A percentile compares a stretch with the other conserved stretches of the same genome.
phyloP scores from a whole-genome alignment of 2,888 invertebrate species.

The Archips crataeganus region DNA sequence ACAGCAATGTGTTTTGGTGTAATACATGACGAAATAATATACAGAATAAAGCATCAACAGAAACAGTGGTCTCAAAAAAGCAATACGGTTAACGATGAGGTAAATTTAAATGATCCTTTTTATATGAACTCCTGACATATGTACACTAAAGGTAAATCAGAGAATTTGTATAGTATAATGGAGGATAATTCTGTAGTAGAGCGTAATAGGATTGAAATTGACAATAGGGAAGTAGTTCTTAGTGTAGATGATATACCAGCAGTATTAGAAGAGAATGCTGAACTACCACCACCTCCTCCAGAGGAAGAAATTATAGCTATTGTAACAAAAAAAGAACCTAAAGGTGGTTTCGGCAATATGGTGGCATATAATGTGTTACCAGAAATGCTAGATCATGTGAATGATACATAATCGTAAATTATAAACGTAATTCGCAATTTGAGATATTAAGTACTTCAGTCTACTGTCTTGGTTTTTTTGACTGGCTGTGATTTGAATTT shows the following conservation, averaged over 20 bases:
- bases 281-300: conserved; percentile 74
- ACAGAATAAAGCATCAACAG: conserved; percentile 91
- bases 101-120: conserved; percentile 87
- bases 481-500: conserved; percentile 62
- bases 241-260: conserved; percentile 81
- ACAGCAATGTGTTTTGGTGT: conserved; percentile 97
- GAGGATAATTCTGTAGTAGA: conserved; percentile 78
- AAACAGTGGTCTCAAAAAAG: conserved; percentile 87
- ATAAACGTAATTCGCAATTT: not conserved
- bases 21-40: conserved; percentile 94
- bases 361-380: conserved; percentile 83
- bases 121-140: conserved; percentile 92
- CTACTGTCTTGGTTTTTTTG: conserved; percentile 52
- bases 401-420: conserved; percentile 54
- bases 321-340: conserved; percentile 81
- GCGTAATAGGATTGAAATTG: conserved; percentile 78
- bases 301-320: conserved; percentile 83
- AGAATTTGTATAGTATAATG: conserved; percentile 86
- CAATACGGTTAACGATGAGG: conserved; percentile 88
- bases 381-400: conserved; percentile 81
- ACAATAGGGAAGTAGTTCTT: conserved; percentile 81
- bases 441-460: not conserved
- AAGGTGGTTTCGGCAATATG: conserved; percentile 79
- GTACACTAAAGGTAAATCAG: conserved; percentile 83
- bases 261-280: conserved; percentile 64